Percentiles rank a stretch among this genome's conserved stretches.
Conservation (phyloP, 2,797 vertebrate species). For the Eulemur albifrons region DNA sequence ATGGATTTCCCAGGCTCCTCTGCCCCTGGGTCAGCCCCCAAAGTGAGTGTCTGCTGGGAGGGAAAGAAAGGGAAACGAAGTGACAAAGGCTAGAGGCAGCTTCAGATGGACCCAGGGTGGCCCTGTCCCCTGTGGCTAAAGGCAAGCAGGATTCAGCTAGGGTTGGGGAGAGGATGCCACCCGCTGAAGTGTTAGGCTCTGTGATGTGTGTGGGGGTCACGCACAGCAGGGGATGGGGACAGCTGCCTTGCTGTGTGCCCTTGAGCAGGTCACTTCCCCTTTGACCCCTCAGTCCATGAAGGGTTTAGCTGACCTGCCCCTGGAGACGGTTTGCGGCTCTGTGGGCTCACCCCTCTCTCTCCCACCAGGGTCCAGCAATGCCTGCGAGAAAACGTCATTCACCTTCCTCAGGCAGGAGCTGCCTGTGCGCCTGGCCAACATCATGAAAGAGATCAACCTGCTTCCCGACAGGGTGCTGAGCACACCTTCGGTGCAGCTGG, state of each 20-base stretch:
- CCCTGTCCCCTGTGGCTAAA: neutral
- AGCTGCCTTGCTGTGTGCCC: neutral
- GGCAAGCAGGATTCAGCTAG: neutral
- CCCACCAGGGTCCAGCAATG: constrained; percentile 92
- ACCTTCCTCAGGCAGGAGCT: constrained; percentile 95
- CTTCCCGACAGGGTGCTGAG: constrained; percentile 91
- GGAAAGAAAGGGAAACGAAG: neutral
- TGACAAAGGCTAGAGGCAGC: neutral
- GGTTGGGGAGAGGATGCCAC: neutral
- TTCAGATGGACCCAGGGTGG: neutral
- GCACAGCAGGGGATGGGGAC: neutral
- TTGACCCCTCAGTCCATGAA: neutral
- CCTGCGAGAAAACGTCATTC: constrained; percentile 96
- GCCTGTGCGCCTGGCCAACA: constrained; percentile 95
- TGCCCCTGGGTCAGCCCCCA: neutral
- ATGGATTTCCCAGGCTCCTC: neutral
- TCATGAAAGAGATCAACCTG: constrained; percentile 98
- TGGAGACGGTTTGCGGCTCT: neutral
- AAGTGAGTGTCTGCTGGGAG: neutral
- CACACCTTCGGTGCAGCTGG: constrained; percentile 93
- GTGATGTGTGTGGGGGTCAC: too few relatives aligned
- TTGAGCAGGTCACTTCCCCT: neutral
- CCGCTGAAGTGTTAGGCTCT: neutral
- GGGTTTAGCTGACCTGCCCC: neutral
- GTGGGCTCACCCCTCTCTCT: neutral